Evolutionary conservation across 2,888 invertebrate species (phyloP), one percentile per base, ranked within the genome.

Genomic region (Cacoxenus indagator): DNA sequence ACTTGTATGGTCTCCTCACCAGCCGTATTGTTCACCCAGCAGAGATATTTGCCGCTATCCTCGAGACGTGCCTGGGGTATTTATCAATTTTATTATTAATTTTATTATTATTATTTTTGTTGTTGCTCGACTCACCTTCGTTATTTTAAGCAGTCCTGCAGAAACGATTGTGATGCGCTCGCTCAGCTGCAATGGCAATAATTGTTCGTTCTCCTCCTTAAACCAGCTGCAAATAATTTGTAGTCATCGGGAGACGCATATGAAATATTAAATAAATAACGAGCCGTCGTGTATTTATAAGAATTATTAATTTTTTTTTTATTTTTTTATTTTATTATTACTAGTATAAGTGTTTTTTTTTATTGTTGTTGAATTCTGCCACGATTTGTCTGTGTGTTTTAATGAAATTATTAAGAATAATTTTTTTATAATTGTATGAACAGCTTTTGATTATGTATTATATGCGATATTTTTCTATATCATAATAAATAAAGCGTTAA

Each of bases 21-120:
- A 1, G 94, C 93, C 6, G 95, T 93, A 87, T 97, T 97, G 89
- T 96, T 96, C 68, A 95, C 95, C 90, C 94, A 94, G 89, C 97
- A 97, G 68, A 95, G 91, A 89, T 96, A 96, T 78, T 93, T 92
- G 64, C 96, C 97, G 69, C 93, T 92, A 87, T 97, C 97, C 83
- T 94, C 94, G 65, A 93, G 89, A 70, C 93, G 89, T 72, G 88
- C 88, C 88, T 88, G 78, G 17, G 59, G 19, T 6, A 57, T 57
- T 48, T 48, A 5, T 48, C 17, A n/a, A n/a, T n/a, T n/a, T n/a
- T n/a, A n/a, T 37, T 37, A n/a, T 37, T 37, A 8, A 8, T 37
- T 37, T 37, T 37, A 37, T 37, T 37, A 8, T 37, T n/a, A n/a
- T n/a, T n/a, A n/a, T n/a, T n/a, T n/a, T n/a, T n/a, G n/a, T n/a